Conservation (phyloP, 2,113 vertebrate species). For the Dipodomys spectabilis region DNA sequence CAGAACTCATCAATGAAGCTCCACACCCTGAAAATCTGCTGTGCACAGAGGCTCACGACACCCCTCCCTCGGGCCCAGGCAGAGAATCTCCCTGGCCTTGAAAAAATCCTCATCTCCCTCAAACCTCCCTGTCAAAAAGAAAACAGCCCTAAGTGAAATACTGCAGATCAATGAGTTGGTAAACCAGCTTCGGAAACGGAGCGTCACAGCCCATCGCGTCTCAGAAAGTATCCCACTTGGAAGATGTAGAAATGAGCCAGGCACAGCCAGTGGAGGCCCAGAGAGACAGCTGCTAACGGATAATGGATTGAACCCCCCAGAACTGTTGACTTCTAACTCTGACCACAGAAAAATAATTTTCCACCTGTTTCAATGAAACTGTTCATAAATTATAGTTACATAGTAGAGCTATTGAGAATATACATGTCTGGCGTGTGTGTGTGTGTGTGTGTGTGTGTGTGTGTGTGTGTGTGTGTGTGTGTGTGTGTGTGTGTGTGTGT, state of each 20-base stretch:
- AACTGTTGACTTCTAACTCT: slow-evolving; percentile 50
- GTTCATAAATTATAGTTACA: slow-evolving; percentile 11
- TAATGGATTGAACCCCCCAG: slow-evolving; percentile 48
- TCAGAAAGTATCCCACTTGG: slow-evolving; percentile 37
- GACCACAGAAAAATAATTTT: slow-evolving; percentile 6
- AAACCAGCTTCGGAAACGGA: slow-evolving; percentile 48
- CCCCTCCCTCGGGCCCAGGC: neutral
- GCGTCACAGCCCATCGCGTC: slow-evolving; percentile 49
- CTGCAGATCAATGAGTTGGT: slow-evolving; percentile 67
- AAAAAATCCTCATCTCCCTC: slow-evolving; percentile 58
- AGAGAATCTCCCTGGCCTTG: slow-evolving; percentile 56
- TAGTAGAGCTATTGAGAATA: neutral
- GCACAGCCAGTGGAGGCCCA: slow-evolving; percentile 12
- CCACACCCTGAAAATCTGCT: neutral
- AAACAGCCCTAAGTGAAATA: slow-evolving; percentile 54
- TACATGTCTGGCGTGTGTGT: neutral
- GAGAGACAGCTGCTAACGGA: neutral
- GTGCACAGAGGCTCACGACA: neutral
- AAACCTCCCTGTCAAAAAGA: slow-evolving; percentile 58
- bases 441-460: neutral
- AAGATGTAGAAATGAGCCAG: slow-evolving; percentile 52
- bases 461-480: neutral
- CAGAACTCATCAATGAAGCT: slow-evolving; percentile 13
- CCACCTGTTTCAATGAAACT: slow-evolving; percentile 25
- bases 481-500: neutral